Base-by-base conservation (phyloP, 2,797 vertebrate genomes). In the Hippocampus kuda region DNA sequence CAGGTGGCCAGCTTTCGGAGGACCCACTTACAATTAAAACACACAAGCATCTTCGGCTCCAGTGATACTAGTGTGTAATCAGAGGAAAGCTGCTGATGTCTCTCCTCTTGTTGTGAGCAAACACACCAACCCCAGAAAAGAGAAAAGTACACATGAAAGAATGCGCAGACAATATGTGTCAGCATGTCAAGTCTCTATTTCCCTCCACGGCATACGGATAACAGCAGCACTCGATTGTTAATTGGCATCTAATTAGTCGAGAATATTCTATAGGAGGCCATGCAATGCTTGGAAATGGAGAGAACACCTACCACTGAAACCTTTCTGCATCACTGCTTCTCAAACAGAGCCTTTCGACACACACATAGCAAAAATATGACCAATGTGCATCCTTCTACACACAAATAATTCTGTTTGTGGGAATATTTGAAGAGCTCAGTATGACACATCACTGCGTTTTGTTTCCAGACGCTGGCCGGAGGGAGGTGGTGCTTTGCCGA, bases 211-310 rank as follows among this genome's bases (percentile, higher is more conserved):
- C 59, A 34, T 64, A 34, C 65, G 46, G 70, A 82, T 77, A 72
- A 72, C 82, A 80, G 81, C 78, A 73, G 77, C 66, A 75, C 75
- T 54, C 42, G 64, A 75, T 4, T 69, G 74, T 74, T 83, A 87
- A 87, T 83, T 82, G 75, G 79, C 20, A 70, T 73, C 76, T 80
- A 86, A 85, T 87, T 84, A 84, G 75, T 74, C 60, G 69, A 69
- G 72, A 80, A 72, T 51, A 70, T 62, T 66, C 72, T 56, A 60
- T 22, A 70, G 79, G 79, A 77, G 77, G 70, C 72, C 73, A 65
- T 69, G 78, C 70, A 49, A 67, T 12, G 72, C 66, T 7, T 62
- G 30, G 60, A 78, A 71, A 69, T 64, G 2, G 57, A 72, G 54
- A 64, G 48, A 73, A 60, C 44, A 48, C 4, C 8, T 69, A 38